Conservation (phyloP, 2,888 invertebrate genomes). For the Rhagonycha fulva region DNA sequence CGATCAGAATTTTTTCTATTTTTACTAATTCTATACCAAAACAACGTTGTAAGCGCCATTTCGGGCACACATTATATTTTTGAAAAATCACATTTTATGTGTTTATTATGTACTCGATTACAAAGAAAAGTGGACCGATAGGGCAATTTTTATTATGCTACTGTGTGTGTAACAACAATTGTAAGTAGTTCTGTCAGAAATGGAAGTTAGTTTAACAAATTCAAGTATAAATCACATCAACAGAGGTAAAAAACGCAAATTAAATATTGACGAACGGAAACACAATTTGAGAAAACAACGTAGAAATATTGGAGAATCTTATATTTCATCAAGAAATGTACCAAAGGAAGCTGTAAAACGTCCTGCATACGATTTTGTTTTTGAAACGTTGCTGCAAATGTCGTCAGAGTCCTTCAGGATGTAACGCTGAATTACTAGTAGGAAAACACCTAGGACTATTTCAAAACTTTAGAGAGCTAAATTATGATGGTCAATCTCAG, state of each 20-base stretch:
- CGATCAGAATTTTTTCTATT: not conserved
- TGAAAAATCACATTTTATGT: not conserved
- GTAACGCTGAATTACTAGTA: not conserved
- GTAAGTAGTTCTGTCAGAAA: not conserved
- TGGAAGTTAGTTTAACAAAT: not conserved
- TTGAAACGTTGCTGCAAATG: no score
- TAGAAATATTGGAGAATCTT: no score
- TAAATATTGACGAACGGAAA: no score
- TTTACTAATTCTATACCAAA: not conserved
- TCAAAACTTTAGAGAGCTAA: not conserved
- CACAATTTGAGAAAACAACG: no score
- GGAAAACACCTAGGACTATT: not conserved
- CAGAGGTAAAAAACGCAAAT: no score
- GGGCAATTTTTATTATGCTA: not conserved
- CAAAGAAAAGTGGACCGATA: not conserved
- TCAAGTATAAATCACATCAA: not conserved
- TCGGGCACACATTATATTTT: not conserved
- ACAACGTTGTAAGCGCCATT: slow-evolving; percentile 9
- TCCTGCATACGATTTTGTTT: no score
- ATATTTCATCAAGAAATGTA: no score
- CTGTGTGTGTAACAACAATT: not conserved
- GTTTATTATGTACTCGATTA: not conserved
- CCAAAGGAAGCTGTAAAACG: no score
- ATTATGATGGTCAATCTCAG: no score
- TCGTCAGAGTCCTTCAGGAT: no score